Base-by-base conservation (phyloP, 2,888 invertebrate species). In the Erebia epiphron region DNA sequence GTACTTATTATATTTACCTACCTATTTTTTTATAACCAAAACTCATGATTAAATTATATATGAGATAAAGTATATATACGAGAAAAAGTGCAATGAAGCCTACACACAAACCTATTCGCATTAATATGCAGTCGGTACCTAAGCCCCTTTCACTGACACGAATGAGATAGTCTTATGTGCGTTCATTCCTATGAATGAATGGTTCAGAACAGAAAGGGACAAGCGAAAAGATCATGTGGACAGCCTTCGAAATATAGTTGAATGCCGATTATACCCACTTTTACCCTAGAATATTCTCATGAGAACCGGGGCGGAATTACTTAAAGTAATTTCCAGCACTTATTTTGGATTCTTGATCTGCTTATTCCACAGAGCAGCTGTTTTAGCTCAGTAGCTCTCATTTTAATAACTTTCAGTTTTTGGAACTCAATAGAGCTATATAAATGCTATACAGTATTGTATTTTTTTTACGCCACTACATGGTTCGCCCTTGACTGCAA, bases 61-160 rank as follows among this genome's bases (percentile, higher is more conserved):
- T 9, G 21, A 11, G 3, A 63, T 35, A 16, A 46, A 26, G 5
- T n/a, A 7, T 21, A 61, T 60, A 60, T 10, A 14, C 14, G 21
- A 11, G 3, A 52, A 63, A 50, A 46, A 26, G 5, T 11, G 8
- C 9, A 11, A 1, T n/a, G 43, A 46, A 46, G 43, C 10, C 43
- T 43, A 35, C 35, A 2, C 2, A 14, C 10, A 10, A 9, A 5
- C 2, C 2, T 43, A 10, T 5, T 43, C 3, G n/a, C 16, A 60
- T 65, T 54, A 18, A 41, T 54, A 43, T 71, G 69, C 71, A 69
- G 61, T 67, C 69, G 61, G 57, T 72, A 74, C 65, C 65, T 69
- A 70, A 70, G 75, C 73, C 73, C 73, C 75, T 76, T 75, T 75
- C 74, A 76, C 76, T 73, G 71, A 68, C 73, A 69, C 68, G 71